Conservation (phyloP, 2,888 invertebrate species). For the Patella depressa region DNA sequence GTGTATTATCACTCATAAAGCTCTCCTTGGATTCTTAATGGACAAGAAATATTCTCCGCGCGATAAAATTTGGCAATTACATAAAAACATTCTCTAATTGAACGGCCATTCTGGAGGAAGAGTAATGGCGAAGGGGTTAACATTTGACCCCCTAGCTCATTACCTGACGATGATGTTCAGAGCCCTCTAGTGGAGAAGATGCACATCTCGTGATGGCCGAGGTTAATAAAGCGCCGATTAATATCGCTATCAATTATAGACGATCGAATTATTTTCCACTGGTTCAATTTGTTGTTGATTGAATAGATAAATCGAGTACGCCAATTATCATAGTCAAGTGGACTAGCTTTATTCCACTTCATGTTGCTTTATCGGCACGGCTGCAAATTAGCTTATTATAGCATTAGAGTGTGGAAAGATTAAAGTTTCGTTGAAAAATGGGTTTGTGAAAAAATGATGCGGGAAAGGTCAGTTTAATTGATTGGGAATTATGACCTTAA, state of each 20-base stretch:
- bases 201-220: neutral
- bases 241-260: constrained; percentile 2
- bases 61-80: constrained; percentile 9
- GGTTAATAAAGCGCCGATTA: constrained; percentile 4
- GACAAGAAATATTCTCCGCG: neutral
- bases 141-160: neutral
- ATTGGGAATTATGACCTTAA: too few species aligned
- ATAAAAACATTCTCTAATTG: constrained; percentile 6
- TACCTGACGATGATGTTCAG: too few species aligned
- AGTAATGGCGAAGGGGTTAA: neutral
- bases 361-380: too few species aligned
- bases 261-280: constrained; percentile 3
- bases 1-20: constrained; percentile 8
- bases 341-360: too few species aligned
- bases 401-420: too few species aligned
- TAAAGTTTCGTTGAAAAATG: too few species aligned
- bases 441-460: too few species aligned
- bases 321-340: neutral
- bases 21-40: constrained; percentile 1
- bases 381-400: too few species aligned
- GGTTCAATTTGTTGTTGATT: constrained; percentile 5
- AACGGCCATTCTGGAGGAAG: neutral
- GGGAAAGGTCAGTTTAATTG: too few species aligned
- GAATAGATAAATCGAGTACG: constrained; percentile 4
- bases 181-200: neutral